Conservation (phyloP, 2,113 vertebrate genomes). For the Podocnemis expansa region DNA sequence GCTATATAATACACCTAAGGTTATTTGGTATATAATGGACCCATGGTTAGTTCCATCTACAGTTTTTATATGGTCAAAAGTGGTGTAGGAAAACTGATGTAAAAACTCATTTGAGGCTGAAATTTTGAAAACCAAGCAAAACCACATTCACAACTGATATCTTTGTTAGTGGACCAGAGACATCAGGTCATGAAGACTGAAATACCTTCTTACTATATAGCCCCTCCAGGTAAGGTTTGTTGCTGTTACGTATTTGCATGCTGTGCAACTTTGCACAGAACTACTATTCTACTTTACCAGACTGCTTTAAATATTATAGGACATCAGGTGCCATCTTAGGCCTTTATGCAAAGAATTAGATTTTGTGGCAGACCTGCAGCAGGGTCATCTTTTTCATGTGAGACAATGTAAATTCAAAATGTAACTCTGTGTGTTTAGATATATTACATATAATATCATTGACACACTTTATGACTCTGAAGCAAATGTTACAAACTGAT, state of each 20-base stretch:
- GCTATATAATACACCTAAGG: not conserved
- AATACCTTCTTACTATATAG: too few species aligned
- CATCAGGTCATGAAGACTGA: not conserved
- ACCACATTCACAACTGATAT: not conserved
- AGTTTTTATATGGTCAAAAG: too few species aligned
- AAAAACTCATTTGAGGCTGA: not conserved
- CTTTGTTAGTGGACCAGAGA: not conserved
- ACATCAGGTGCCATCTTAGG: not conserved
- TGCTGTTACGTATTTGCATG: not conserved
- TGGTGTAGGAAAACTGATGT: not conserved
- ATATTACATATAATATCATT: not conserved
- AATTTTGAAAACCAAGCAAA: not conserved
- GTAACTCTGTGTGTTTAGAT: not conserved
- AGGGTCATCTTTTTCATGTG: not conserved
- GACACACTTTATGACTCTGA: not conserved
- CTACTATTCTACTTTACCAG: not conserved
- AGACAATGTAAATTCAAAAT: not conserved
- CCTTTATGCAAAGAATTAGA: not conserved
- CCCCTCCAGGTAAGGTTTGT: too few species aligned
- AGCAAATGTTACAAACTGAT: not conserved
- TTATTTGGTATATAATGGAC: not conserved
- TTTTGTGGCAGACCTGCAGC: not conserved
- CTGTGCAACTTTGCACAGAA: not conserved
- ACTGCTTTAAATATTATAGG: not conserved
- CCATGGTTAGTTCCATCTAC: too few species aligned